phyloP scores from a whole-genome alignment of 1,140 invertebrate species.

The Pentalonia nigronervosa region DNA sequence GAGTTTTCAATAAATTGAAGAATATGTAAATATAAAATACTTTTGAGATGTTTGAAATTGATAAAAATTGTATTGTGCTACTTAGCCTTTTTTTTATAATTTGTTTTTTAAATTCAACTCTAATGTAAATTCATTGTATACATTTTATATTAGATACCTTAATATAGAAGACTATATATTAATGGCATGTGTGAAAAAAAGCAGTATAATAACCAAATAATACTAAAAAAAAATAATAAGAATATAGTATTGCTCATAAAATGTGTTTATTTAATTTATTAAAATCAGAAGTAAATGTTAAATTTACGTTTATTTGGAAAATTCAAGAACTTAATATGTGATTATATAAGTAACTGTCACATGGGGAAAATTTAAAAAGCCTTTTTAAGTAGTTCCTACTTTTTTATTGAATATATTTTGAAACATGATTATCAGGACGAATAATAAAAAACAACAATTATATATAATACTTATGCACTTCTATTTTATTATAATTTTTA shows the following conservation, averaged over 20 bases:
- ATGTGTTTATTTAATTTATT: neutral
- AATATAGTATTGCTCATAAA: neutral
- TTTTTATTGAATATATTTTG: too few relatives aligned
- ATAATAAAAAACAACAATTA: neutral
- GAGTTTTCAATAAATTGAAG: neutral
- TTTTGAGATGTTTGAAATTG: too few relatives aligned
- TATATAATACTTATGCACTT: neutral
- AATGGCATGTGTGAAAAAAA: neutral
- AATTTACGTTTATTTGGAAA: neutral
- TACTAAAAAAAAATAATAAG: neutral
- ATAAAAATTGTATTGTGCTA: too few relatives aligned
- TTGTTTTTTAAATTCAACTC: neutral
- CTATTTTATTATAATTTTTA: neutral
- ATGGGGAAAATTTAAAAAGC: too few relatives aligned
- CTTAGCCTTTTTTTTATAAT: too few relatives aligned
- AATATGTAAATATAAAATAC: neutral
- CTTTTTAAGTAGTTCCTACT: too few relatives aligned
- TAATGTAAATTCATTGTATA: neutral
- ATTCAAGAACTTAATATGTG: too few relatives aligned
- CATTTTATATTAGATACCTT: neutral
- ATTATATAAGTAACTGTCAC: too few relatives aligned
- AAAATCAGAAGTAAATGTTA: neutral
- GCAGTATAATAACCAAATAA: neutral
- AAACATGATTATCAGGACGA: too few relatives aligned
- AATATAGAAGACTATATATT: neutral